phyloP scores from a whole-genome alignment of 2,797 vertebrate genomes.

The Poecilia wingei region DNA sequence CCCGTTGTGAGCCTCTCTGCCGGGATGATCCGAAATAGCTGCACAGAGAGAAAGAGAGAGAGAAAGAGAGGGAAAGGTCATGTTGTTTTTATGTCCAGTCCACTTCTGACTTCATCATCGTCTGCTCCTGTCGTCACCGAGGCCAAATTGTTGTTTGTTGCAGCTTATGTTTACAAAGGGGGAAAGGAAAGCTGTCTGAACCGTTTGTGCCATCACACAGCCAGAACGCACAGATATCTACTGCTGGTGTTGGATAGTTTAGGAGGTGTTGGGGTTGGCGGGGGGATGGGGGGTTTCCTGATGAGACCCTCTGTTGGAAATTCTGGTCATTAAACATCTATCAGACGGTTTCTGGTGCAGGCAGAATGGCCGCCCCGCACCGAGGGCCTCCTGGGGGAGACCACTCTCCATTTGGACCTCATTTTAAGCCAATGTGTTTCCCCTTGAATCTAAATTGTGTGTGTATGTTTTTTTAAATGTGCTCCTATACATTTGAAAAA shows the following conservation, averaged over 20 bases:
- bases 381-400: slow-evolving; percentile 61
- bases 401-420: slow-evolving; percentile 66
- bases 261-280: not conserved
- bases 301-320: slow-evolving; percentile 49
- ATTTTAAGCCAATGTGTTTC: slow-evolving; percentile 61
- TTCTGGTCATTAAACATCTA: slow-evolving; percentile 60
- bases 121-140: slow-evolving; percentile 23
- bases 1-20: slow-evolving; percentile 34
- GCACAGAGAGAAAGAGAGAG: slow-evolving; percentile 35
- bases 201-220: not conserved
- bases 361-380: slow-evolving; percentile 34
- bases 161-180: slow-evolving; percentile 30
- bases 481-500: slow-evolving; percentile 39
- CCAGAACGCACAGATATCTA: slow-evolving; percentile 5
- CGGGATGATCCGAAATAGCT: slow-evolving; percentile 42
- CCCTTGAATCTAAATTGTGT: slow-evolving; percentile 55
- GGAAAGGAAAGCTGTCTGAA: not conserved
- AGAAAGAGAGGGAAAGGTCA: slow-evolving; percentile 42
- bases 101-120: slow-evolving; percentile 38
- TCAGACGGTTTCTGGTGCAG: slow-evolving; percentile 62
- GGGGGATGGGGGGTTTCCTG: slow-evolving; percentile 17
- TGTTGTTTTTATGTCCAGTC: slow-evolving; percentile 54
- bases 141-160: slow-evolving; percentile 29
- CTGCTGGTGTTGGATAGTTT: slow-evolving; percentile 47
- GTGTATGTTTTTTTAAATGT: slow-evolving; percentile 42